phyloP scores from a whole-genome alignment of 2,797 vertebrate species.

The Sebastes trivittatus region DNA sequence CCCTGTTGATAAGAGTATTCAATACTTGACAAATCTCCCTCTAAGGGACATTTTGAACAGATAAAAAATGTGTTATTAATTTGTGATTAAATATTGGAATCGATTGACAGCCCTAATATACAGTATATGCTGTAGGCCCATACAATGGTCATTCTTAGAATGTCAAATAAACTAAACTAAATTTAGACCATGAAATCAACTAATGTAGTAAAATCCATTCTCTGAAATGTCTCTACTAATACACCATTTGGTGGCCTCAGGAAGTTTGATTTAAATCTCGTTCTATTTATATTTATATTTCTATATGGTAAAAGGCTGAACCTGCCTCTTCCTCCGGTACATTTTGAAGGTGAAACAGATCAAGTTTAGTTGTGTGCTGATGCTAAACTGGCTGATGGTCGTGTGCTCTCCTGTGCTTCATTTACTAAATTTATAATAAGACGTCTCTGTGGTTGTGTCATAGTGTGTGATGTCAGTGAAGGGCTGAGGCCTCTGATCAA shows the following conservation, averaged over 20 bases:
- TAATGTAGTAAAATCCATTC: not conserved
- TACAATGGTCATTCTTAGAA: no score
- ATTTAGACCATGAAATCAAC: not conserved
- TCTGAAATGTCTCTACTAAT: no score
- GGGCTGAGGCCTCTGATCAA: slow-evolving; percentile 39
- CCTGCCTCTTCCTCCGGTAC: not conserved
- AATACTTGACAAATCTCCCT: no score
- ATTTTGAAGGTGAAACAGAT: not conserved
- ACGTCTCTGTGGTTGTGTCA: not conserved
- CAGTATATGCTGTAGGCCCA: no score
- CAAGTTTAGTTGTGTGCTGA: not conserved
- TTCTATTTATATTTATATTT: not conserved
- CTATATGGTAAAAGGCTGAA: not conserved
- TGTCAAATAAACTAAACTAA: not conserved
- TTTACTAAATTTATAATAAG: not conserved
- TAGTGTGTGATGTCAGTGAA: not conserved
- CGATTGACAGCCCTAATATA: no score
- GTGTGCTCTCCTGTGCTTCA: not conserved
- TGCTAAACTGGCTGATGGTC: not conserved
- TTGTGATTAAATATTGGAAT: no score
- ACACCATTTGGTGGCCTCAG: not conserved
- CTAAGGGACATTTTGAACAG: no score
- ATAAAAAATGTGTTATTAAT: not conserved
- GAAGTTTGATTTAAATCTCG: not conserved
- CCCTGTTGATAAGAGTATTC: no score